Evolutionary conservation across 64 coral and sea anemone species (phyloP).

Genomic region (Acropora tenuis): DNA sequence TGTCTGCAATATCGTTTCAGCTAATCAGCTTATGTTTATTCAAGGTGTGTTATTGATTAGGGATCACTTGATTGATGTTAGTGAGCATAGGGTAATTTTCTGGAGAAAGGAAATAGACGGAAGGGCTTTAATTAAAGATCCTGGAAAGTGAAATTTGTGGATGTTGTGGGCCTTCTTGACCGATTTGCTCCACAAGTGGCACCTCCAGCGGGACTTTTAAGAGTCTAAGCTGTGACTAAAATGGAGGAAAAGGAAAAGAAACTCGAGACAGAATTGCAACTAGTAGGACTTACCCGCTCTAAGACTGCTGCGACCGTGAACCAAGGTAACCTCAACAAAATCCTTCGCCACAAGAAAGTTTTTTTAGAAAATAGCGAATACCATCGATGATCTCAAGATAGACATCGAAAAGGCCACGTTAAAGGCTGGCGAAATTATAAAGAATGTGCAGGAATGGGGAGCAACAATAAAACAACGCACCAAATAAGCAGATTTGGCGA

Average conservation of each 20-base stretch:
- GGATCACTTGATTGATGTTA: not conserved
- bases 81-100: too few relatives aligned
- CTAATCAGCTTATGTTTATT: conserved; percentile 1
- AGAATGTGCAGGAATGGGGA: conserved; percentile 34
- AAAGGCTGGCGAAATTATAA: not conserved
- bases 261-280: conserved; percentile 26
- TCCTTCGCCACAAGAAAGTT: conserved; percentile 28
- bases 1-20: too few relatives aligned
- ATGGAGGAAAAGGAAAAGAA: conserved; percentile 7
- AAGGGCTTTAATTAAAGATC: too few relatives aligned
- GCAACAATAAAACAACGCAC: conserved; percentile 23
- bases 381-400: conserved; percentile 19
- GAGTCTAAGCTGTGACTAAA: conserved; percentile 16
- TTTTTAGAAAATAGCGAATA: not conserved
- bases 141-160: too few relatives aligned
- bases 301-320: conserved; percentile 10
- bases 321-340: conserved; percentile 10
- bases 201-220: conserved; percentile 16
- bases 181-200: not conserved
- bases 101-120: too few relatives aligned
- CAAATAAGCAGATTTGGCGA: conserved; percentile 3
- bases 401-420: conserved; percentile 18
- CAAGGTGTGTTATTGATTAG: conserved; percentile 11
- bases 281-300: conserved; percentile 11
- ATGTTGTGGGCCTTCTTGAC: too few relatives aligned